phyloP scores from a whole-genome alignment of 2,113 vertebrate genomes.

The Azemiops feae region DNA sequence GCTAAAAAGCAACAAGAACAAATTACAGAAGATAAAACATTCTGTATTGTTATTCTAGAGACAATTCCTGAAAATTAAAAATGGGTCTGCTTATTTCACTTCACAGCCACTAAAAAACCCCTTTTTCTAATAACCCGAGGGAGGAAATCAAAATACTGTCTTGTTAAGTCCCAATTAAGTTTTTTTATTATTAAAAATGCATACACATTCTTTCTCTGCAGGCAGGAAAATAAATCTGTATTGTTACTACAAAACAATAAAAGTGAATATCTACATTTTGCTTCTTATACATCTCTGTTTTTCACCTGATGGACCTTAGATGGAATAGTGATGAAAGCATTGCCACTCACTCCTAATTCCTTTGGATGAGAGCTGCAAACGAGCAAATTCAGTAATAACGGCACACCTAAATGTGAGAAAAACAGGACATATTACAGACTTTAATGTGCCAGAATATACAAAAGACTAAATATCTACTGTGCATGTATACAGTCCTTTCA shows the following conservation, averaged over 20 bases:
- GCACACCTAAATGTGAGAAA: slow-evolving; percentile 75
- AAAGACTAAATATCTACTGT: neutral
- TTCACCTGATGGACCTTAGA: neutral
- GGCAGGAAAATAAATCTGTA: neutral
- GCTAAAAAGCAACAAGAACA: neutral
- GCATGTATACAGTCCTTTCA: neutral
- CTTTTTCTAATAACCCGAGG: neutral
- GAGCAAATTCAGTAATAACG: slow-evolving; percentile 86
- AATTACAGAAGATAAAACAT: neutral
- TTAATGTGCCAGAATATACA: neutral
- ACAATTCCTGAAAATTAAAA: neutral
- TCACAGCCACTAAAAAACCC: neutral
- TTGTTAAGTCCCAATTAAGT: neutral
- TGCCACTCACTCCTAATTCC: slow-evolving; percentile 73
- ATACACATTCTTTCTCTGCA: neutral
- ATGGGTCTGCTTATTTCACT: neutral
- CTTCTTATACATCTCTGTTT: neutral
- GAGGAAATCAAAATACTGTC: neutral
- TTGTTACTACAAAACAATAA: neutral
- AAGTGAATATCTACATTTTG: neutral
- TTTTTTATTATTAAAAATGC: neutral
- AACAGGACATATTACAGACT: neutral
- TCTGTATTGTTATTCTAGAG: neutral
- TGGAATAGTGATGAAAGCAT: neutral
- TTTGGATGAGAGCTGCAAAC: slow-evolving; percentile 76